A percentile compares a stretch with the other conserved stretches of the same genome.
phyloP scores from a whole-genome alignment of 2,888 invertebrate genomes.

The Macrostomum cliftonense region DNA sequence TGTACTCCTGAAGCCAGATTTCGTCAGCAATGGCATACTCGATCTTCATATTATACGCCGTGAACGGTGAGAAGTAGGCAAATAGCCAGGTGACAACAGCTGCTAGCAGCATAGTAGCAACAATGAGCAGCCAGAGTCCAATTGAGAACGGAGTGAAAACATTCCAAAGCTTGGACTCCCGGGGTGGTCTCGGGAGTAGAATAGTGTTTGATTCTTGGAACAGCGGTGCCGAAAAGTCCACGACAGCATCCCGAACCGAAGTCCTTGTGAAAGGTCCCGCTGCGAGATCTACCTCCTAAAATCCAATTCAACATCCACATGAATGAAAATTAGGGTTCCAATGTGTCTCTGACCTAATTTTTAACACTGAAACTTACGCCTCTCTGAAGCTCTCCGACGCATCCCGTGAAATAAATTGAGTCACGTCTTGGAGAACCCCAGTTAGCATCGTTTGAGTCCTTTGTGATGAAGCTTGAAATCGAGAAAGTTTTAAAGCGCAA shows the following conservation, averaged over 20 bases:
- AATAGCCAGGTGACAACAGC: neutral
- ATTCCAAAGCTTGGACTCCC: neutral
- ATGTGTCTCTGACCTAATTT: neutral
- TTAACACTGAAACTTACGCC: neutral
- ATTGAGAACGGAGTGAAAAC: neutral
- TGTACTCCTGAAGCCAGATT: neutral
- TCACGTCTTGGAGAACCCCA: too few relatives aligned
- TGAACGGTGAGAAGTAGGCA: neutral
- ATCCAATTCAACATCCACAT: too few relatives aligned
- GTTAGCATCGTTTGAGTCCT: too few relatives aligned
- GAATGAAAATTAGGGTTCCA: neutral
- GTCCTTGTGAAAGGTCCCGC: too few relatives aligned
- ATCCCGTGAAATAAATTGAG: neutral
- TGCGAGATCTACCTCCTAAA: too few relatives aligned
- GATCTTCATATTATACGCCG: neutral
- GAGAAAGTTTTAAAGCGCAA: too few relatives aligned
- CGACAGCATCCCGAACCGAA: too few relatives aligned
- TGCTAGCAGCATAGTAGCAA: neutral
- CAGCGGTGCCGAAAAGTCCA: neutral
- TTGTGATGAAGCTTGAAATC: too few relatives aligned
- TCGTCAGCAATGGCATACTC: neutral
- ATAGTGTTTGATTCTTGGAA: conserved; percentile 1
- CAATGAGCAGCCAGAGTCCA: neutral
- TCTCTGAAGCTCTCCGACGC: conserved; percentile 1
- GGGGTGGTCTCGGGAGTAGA: neutral